Evolutionary conservation across 2,113 vertebrate genomes (phyloP).

Genomic region (Xenotilapia caudafasciata): DNA sequence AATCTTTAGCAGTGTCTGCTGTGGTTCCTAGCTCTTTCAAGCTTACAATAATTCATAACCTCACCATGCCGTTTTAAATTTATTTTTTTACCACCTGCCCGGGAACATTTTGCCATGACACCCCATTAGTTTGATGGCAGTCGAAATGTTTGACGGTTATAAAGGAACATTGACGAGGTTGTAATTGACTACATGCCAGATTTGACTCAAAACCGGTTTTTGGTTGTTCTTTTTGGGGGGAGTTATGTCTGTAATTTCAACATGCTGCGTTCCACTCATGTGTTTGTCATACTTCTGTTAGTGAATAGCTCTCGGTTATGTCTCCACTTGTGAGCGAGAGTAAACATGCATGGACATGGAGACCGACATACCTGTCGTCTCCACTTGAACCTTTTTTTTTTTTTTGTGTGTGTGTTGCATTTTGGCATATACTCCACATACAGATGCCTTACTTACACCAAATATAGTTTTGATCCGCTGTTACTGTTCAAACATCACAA

Average conservation of each 20-base stretch:
- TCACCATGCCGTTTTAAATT: rapidly evolving
- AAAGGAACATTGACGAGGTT: not conserved
- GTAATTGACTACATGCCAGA: not conserved
- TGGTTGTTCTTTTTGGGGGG: not conserved
- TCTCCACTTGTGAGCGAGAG: constrained; percentile 7
- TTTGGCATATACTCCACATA: not conserved
- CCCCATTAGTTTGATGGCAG: not conserved
- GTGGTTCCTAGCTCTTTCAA: not conserved
- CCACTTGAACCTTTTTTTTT: not conserved
- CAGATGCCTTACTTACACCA: not conserved
- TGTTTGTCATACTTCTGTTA: not conserved
- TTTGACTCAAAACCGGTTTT: not conserved
- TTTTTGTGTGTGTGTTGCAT: not conserved
- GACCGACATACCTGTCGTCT: not conserved
- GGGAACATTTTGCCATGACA: not conserved
- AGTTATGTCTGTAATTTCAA: not conserved
- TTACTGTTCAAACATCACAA: no score
- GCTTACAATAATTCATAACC: not conserved
- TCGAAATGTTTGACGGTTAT: not conserved
- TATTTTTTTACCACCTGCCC: not conserved
- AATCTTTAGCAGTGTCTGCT: not conserved
- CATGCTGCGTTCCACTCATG: not conserved
- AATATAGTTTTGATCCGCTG: not conserved
- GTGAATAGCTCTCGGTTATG: not conserved
- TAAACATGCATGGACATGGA: constrained; percentile 25